Percentiles rank a stretch among this genome's conserved stretches.
phyloP scores from a whole-genome alignment of 1,140 invertebrate genomes.

The Euwallacea similis region DNA sequence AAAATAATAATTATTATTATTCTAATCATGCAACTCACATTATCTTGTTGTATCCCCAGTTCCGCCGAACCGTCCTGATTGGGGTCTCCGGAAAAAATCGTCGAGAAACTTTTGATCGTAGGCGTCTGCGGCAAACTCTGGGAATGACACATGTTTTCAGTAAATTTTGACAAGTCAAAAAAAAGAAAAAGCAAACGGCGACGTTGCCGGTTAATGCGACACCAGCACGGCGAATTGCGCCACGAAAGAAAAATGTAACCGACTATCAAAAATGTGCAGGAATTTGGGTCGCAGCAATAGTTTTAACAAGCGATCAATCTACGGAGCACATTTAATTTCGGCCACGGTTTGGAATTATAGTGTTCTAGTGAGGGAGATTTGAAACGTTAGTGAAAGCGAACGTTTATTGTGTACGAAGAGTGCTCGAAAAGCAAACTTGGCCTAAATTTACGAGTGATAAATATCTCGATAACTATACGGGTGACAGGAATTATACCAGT shows the following conservation, averaged over 20 bases:
- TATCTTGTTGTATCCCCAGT: conserved; percentile 47
- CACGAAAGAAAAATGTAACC: conserved; percentile 17
- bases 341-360: too few species aligned
- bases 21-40: conserved; percentile 42
- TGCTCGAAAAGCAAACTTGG: too few species aligned
- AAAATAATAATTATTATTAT: not conserved
- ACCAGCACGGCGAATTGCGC: conserved; percentile 5
- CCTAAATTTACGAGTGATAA: too few species aligned
- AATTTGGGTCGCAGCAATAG: conserved; percentile 14
- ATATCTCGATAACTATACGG: too few species aligned
- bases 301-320: not conserved
- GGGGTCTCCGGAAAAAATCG: conserved; percentile 46
- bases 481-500: too few species aligned
- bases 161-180: too few species aligned
- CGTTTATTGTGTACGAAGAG: too few species aligned
- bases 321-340: too few species aligned
- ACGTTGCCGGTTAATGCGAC: too few species aligned
- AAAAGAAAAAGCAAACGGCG: too few species aligned
- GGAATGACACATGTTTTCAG: conserved; percentile 9
- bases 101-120: conserved; percentile 49
- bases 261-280: conserved; percentile 14
- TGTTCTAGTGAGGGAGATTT: too few species aligned
- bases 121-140: conserved; percentile 52
- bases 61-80: conserved; percentile 43
- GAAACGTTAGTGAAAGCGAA: too few species aligned